Evolutionary conservation across 1,140 invertebrate species (phyloP), one percentile per base, ranked within the genome.

Genomic region (Caenorhabditis latens): DNA sequence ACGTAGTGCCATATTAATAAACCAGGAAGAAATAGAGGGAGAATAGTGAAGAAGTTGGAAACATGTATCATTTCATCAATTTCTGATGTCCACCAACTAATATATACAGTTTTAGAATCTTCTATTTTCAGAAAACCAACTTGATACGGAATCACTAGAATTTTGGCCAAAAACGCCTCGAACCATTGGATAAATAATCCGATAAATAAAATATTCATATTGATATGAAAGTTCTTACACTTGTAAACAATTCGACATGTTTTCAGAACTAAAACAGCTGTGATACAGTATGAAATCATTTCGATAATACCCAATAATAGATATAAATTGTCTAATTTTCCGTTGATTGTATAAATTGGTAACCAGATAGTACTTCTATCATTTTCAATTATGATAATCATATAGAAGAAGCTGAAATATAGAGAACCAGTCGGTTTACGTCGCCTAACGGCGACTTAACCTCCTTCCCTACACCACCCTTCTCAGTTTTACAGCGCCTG

Each of bases 171-270:
- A 8, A 71, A 71, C 8, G 65, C 65, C 19, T 71, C 65, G 65
- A 71, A 71, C 65, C 65, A 71, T 46, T 71, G 65, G 19, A 43
- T 43, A 8, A 71, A 7, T 71, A 71, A 43, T 43, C 65, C 65
- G 42, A 71, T 71, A 8, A 71, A 43, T 43, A 71, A n/a, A 43
- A 71, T 43, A 71, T 71, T 71, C 65, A 71, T 71, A 71, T 71
- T 71, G 14, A 19, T 19, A 71, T 71, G 65, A 42, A 71, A 71
- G 46, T 71, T 43, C 19, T 71, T 71, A 19, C 13, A 71, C 46
- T 71, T 71, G 2, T 19, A n/a, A 43, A 71, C 8, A 43, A 71
- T 71, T 71, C 8, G 13, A 46, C 65, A 71, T 7, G 65, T 71
- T 46, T 46, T 71, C 16, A 71, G 14, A 16, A 71, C 40, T 19